Base-by-base conservation (phyloP, 2,113 vertebrate genomes). In the Microtus pennsylvanicus region DNA sequence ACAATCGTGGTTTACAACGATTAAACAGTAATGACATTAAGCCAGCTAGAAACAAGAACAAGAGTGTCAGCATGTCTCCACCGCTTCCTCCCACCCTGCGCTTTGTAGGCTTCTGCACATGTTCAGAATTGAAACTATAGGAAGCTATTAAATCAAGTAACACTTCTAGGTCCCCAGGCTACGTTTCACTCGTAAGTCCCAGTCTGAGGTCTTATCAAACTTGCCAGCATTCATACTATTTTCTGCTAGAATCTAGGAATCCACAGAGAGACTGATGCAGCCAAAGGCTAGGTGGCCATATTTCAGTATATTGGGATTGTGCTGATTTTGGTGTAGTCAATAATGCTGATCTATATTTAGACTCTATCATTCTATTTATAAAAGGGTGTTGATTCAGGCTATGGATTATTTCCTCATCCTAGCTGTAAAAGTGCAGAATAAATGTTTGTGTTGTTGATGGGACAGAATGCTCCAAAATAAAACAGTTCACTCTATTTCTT, bases 1-100 rank as follows among this genome's bases (percentile, higher is more conserved):
- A 77, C 63, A 89, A 87, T n/a, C 30, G 77, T 89, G 78, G 85
- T 95, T 89, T 81, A 86, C 14, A 91, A 50, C 38, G 67, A 93
- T 72, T 2, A 91, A 81, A 72, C 0, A 94, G 26, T 76, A 89
- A 91, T 45, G 65, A 35, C 76, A 85, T 89, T 47, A 72, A 81
- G 61, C 77, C 22, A 95, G 30, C 13, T 87, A 7, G 14, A 82
- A 87, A 33, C 28, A 97, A 65, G 28, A 74, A 70, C 47, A 88
- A 85, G n/a, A 28, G 33, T 16, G 24, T 30, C 50, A 95, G 86
- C 91, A 80, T 26, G 7, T 58, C 38, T 85, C 28, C 63, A 72
- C 35, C 14, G 94, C 30, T 75, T 93, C 26, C 4, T 65, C 75
- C n/a, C 21, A 52, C 5, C 45, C 35, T 5, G 45, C 85, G 13